Evolutionary conservation across 2,888 invertebrate genomes (phyloP), one percentile per base, ranked within the genome.

Genomic region (Xanthia icteritia): DNA sequence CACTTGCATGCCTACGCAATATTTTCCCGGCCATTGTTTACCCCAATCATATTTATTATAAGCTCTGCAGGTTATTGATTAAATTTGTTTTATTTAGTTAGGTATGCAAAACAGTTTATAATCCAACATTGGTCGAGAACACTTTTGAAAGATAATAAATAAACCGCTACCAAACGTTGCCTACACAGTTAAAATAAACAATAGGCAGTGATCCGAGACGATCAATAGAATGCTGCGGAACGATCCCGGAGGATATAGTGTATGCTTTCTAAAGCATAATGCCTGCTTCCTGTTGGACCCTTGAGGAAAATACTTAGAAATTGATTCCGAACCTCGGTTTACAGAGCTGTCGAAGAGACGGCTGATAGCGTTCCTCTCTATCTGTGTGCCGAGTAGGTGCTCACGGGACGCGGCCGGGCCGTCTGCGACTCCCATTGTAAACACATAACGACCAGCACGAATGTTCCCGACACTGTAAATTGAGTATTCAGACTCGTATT

Each of bases 321-420:
- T 92, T 89, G 91, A 93, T 92, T 92, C 90, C 88, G 86, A 75
- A 86, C 73, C 86, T 84, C 83, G 86, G 94, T 95, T 95, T 95
- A 92, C 95, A 93, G 91, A 94, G 95, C 95, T 92, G 90, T 95
- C 90, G 94, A 95, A 83, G 90, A 91, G 90, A 89, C 92, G 91
- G 87, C 90, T 90, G 92, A 91, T 92, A 90, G 90, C 89, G 87
- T 82, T 90, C 88, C 89, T 86, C 86, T 86, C 89, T 86, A 90
- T 92, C 92, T 89, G 86, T 91, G 88, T 90, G 90, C 91, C 90
- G 90, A 92, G 77, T 77, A 90, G 90, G 90, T 89, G 89, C 90
- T 90, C 89, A 85, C 85, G 79, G 64, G 61, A 77, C 80, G 76
- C 87, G 85, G 39, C 42, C 13, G 54, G 20, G 42, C 79, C 75